Evolutionary conservation across 2,113 vertebrate genomes (phyloP), one percentile per base, ranked within the genome.

Genomic region (Lutjanus erythropterus): DNA sequence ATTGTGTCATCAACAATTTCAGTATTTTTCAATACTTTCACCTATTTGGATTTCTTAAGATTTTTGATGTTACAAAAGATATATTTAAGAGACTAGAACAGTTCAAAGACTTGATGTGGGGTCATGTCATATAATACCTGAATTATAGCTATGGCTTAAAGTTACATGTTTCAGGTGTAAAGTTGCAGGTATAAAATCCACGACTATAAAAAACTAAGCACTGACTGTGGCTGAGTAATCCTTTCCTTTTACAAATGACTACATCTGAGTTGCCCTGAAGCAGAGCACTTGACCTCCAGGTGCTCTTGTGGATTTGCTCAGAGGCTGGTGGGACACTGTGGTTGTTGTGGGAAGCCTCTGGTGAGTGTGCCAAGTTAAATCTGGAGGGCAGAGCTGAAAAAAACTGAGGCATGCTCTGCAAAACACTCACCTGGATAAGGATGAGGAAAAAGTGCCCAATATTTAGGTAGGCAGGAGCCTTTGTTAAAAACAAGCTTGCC

Each of bases 251-350:
- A 53, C 37, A 74, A 53, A 62, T 0, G 39, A 42, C 65, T 50
- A 15, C 25, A 52, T 19, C 27, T 46, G 39, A 58, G 16, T 83
- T 67, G 49, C 67, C 67, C 60, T 70, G 19, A 44, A 66, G 52
- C 47, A 56, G 70, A 80, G 60, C 62, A 50, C 78, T 87, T 79
- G 84, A 85, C 79, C 81, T 85, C 76, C 41, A 83, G 35, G 16
- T 81, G 75, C 47, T 80, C 75, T 72, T 78, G 68, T 74, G 72
- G 47, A 27, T 82, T 19, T 81, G 46, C 55, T 66, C 29, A 23
- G 60, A 55, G 33, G 44, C 69, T 6, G 23, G 21, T 3, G n/a
- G n/a, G n/a, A n/a, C n/a, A n/a, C n/a, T 62, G 25, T n/a, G 66
- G 66, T 56, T 29, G 6, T 33, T 29, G 72, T 56, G 59, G 44